Percentiles rank a stretch among this genome's conserved stretches.
Evolutionary conservation across 2,888 invertebrate genomes (phyloP).

Genomic region (Amitus sp.): DNA sequence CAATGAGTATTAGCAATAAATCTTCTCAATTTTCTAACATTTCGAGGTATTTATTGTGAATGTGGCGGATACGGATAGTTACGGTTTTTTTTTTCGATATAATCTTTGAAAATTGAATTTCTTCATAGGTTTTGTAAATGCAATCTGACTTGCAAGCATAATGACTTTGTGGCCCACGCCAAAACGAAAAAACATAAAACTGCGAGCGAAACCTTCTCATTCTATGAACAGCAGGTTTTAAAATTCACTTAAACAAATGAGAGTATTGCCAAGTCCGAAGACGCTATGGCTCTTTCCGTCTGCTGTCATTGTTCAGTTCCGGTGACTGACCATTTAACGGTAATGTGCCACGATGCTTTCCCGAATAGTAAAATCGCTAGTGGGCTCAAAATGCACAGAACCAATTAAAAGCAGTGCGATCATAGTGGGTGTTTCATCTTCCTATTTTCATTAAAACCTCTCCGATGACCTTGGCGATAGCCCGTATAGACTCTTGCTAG

Average conservation of each 20-base stretch:
- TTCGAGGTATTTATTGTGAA: too few relatives aligned
- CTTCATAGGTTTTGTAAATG: constrained; percentile 25
- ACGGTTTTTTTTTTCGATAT: too few relatives aligned
- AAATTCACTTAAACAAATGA: constrained; percentile 14
- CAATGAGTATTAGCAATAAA: too few relatives aligned
- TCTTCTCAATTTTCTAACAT: too few relatives aligned
- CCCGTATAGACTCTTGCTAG: constrained; percentile 43
- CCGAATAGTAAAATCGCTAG: constrained; percentile 28
- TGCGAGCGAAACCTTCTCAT: constrained; percentile 25
- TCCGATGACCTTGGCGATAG: constrained; percentile 39
- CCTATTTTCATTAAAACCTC: constrained; percentile 32
- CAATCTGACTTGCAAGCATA: constrained; percentile 15
- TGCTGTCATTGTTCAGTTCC: constrained; percentile 23
- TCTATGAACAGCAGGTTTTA: constrained; percentile 20
- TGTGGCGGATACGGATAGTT: too few relatives aligned
- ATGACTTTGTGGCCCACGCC: constrained; percentile 23
- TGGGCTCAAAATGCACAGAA: constrained; percentile 38
- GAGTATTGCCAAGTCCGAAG: constrained; percentile 22
- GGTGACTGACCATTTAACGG: constrained; percentile 17
- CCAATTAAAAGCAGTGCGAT: constrained; percentile 41
- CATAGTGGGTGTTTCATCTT: constrained; percentile 38
- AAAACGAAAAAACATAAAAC: constrained; percentile 19
- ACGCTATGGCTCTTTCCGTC: constrained; percentile 21
- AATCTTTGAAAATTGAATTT: too few relatives aligned
- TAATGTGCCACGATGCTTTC: constrained; percentile 15